These are phyloP conservation scores for Crambe crambe DNA, from an alignment of 37 sponge, comb jelly and placozoan species.

Conservation along the genomic window DNA sequence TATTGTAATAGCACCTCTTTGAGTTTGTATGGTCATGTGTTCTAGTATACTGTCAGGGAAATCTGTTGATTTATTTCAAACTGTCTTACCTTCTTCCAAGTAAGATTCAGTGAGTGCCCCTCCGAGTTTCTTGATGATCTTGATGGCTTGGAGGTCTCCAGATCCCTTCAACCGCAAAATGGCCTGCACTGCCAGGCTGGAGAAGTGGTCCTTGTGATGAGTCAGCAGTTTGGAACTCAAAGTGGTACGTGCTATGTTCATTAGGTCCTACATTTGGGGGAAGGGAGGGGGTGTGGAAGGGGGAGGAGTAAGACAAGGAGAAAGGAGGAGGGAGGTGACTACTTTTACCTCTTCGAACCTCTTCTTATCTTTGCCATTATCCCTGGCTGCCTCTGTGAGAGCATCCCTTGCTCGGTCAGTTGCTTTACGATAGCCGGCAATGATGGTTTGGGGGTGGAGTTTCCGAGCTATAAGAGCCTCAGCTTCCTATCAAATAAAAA, in stretches of 20 bases:
- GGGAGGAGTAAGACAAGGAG: not conserved
- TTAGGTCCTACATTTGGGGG: constrained; percentile 62
- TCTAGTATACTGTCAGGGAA: too few species aligned
- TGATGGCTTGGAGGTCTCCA: constrained; percentile 85
- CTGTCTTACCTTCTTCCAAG: constrained; percentile 87
- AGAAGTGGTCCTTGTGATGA: constrained; percentile 95
- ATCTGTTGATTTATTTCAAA: too few species aligned
- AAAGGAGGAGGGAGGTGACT: not conserved
- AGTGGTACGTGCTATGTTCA: constrained; percentile 97
- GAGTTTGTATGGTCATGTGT: too few species aligned
- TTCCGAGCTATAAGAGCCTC: constrained; percentile 81
- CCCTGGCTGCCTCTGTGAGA: constrained; percentile 80
- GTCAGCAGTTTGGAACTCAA: constrained; percentile 96
- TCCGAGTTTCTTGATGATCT: constrained; percentile 97
- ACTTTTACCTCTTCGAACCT: constrained; percentile 57
- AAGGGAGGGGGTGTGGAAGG: not conserved
- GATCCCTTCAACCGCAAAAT: constrained; percentile 85
- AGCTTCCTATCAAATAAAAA: constrained; percentile 73
- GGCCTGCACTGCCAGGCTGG: constrained; percentile 93
- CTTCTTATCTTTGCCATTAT: constrained; percentile 62
- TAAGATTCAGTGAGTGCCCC: constrained; percentile 89
- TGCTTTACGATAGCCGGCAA: constrained; percentile 92
- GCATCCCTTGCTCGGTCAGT: constrained; percentile 72
- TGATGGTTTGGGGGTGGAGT: constrained; percentile 98
- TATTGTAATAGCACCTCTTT: too few species aligned